phyloP scores from a whole-genome alignment of 2,797 vertebrate species.

The Sparidentex hasta region DNA sequence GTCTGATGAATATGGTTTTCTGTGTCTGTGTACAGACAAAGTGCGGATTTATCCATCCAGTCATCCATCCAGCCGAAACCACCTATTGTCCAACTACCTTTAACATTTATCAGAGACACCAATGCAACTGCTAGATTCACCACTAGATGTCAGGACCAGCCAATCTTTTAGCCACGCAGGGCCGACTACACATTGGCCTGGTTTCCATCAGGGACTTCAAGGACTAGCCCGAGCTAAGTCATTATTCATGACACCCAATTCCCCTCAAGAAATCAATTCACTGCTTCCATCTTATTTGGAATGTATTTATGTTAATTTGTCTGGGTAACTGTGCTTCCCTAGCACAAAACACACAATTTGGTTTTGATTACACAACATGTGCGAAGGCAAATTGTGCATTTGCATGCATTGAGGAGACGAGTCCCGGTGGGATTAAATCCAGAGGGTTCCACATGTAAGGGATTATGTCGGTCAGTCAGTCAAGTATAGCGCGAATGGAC shows the following conservation, averaged over 20 bases:
- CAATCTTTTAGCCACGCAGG: conserved; percentile 14
- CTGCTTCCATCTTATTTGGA: conserved; percentile 56
- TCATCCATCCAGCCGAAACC: too few relatives aligned
- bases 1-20: too few relatives aligned
- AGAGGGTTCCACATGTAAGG: conserved; percentile 42
- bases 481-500: conserved; percentile 12
- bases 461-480: conserved; percentile 51
- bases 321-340: conserved; percentile 42
- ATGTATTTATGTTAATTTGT: conserved; percentile 68
- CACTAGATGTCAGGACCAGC: conserved; percentile 72
- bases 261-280: conserved; percentile 68
- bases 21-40: too few relatives aligned
- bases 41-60: too few relatives aligned
- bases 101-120: neutral
- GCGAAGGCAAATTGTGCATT: conserved; percentile 52
- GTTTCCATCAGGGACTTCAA: conserved; percentile 57
- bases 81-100: neutral
- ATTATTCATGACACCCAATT: conserved; percentile 69
- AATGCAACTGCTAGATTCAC: conserved; percentile 32
- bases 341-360: conserved; percentile 63
- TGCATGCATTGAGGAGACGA: conserved; percentile 38
- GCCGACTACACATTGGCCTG: conserved; percentile 36
- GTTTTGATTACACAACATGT: conserved; percentile 64
- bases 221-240: conserved; percentile 46
- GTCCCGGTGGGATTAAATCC: conserved; percentile 41